A percentile compares a stretch with the other conserved stretches of the same genome.
Conservation (phyloP, 2,797 vertebrate species). For the Rhabdophis nuchalis region DNA sequence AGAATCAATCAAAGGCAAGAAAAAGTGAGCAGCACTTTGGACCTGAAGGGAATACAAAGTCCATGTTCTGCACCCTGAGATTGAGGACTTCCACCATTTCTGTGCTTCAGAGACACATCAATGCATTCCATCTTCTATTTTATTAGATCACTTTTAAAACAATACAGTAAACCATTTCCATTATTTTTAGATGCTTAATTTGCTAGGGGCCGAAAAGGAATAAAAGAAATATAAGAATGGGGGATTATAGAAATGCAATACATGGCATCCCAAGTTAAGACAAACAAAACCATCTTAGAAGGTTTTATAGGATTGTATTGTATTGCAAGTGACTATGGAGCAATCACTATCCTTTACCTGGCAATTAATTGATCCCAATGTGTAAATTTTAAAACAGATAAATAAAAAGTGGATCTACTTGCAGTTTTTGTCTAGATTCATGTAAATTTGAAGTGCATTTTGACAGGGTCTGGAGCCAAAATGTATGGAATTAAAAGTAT, state of each 20-base stretch:
- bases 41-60: not conserved
- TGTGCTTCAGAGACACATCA: not conserved
- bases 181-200: too few relatives aligned
- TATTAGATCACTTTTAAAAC: too few relatives aligned
- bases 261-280: too few relatives aligned
- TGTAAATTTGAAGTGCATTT: not conserved
- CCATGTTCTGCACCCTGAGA: not conserved
- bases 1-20: not conserved
- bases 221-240: too few relatives aligned
- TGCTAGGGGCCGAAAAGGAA: too few relatives aligned
- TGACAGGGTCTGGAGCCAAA: not conserved
- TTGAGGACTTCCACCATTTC: not conserved
- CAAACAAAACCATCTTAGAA: too few relatives aligned
- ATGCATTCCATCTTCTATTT: not conserved
- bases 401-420: not conserved
- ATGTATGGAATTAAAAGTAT: not conserved
- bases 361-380: not conserved
- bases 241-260: too few relatives aligned
- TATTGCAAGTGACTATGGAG: not conserved
- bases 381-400: not conserved
- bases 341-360: not conserved
- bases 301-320: not conserved
- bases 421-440: not conserved
- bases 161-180: too few relatives aligned
- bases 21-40: not conserved